phyloP scores from a whole-genome alignment of 2,113 vertebrate genomes.

The Gymnogyps californianus region DNA sequence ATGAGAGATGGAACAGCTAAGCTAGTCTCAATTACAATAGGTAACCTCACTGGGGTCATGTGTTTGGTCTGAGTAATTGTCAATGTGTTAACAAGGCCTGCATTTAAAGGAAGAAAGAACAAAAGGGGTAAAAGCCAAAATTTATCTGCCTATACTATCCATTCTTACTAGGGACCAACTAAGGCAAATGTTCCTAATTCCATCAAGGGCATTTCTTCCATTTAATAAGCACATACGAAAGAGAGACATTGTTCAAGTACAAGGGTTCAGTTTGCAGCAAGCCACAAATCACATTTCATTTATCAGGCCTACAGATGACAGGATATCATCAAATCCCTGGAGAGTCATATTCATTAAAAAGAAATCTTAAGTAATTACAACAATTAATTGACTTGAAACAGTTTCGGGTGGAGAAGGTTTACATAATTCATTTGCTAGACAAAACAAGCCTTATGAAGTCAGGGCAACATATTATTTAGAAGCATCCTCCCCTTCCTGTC shows the following conservation, averaged over 20 bases:
- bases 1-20: background rate
- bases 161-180: slow-evolving; percentile 7
- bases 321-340: slow-evolving; percentile 82
- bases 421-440: slow-evolving; percentile 90
- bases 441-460: slow-evolving; percentile 78
- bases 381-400: slow-evolving; percentile 90
- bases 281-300: slow-evolving; percentile 86
- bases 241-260: slow-evolving; percentile 69
- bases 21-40: background rate
- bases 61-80: background rate
- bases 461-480: slow-evolving; percentile 54
- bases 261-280: slow-evolving; percentile 76
- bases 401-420: slow-evolving; percentile 85
- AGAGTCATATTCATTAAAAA: slow-evolving; percentile 89
- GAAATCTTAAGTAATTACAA: slow-evolving; percentile 93
- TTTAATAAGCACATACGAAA: slow-evolving; percentile 68
- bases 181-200: slow-evolving; percentile 34
- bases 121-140: background rate
- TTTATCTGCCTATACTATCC: background rate
- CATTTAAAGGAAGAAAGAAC: slow-evolving; percentile 12
- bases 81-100: background rate
- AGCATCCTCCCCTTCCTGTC: background rate
- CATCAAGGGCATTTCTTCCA: slow-evolving; percentile 73
- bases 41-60: background rate
- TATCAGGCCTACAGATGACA: slow-evolving; percentile 85